Evolutionary conservation across 2,888 invertebrate species (phyloP), one percentile per base, ranked within the genome.

Genomic region (Hirtodrosophila cameraria): DNA sequence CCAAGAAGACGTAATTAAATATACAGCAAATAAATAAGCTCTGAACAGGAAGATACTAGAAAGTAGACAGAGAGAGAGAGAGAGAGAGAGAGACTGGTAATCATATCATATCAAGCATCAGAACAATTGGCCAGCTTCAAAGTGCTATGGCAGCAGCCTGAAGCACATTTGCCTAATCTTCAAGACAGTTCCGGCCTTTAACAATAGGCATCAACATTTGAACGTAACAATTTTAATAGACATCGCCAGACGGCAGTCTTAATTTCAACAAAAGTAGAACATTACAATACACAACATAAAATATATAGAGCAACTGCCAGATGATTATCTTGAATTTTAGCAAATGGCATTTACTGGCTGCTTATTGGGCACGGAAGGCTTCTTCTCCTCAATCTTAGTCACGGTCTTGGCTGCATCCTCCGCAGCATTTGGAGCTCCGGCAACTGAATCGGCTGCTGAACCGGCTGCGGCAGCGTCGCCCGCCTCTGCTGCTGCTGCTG

Each of bases 101-200:
- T 68, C 74, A 73, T 58, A 74, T 71, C 57, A n/a, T n/a, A n/a
- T n/a, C n/a, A n/a, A 54, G 20, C 48, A 53, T 46, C 52, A 33
- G 15, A 45, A 39, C 71, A 58, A 70, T 54, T 77, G 64, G 42
- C 36, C 35, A 16, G 38, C 15, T 35, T 12, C 28, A 35, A 23
- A 12, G 8, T 15, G 15, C 3, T 18, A n/a, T n/a, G n/a, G 28
- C 9, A 13, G 18, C 18, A 23, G 23, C 23, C 23, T 23, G 23
- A 6, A 23, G 13, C 54, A 16, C 36, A 13, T 48, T 63, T 35
- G 50, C 41, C 13, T 31, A 46, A 61, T 41, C 30, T 35, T 6
- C 6, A 38, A 62, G 23, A 8, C 45, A 39, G 64, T 65, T 71
- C 55, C 70, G 64, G 48, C 7, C 31, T 16, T 6, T 2, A n/a